A percentile compares a stretch with the other conserved stretches of the same genome.
Conservation (phyloP, 2,113 vertebrate species). For the Girardinichthys multiradiatus region DNA sequence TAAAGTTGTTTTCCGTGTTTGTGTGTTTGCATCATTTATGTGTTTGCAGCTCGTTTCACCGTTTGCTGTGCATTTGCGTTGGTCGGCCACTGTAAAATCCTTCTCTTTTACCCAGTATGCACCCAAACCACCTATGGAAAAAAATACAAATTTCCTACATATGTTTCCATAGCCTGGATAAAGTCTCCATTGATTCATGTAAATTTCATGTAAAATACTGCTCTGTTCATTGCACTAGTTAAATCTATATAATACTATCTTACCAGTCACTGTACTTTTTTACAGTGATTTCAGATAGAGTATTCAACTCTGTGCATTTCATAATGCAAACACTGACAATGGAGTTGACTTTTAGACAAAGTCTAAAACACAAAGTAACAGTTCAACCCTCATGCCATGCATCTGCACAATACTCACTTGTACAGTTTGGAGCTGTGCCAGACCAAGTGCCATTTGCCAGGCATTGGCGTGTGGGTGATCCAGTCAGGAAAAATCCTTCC, state of each 20-base stretch:
- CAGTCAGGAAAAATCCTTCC: conserved; percentile 92
- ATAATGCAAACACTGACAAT: not conserved
- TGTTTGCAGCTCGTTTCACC: too few relatives aligned
- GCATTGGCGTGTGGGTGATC: conserved; percentile 90
- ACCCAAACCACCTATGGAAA: not conserved
- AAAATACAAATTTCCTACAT: not conserved
- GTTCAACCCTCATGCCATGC: not conserved
- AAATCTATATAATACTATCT: not conserved
- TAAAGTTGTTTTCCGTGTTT: too few relatives aligned
- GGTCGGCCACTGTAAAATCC: too few relatives aligned
- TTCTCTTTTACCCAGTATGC: not conserved
- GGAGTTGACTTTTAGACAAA: not conserved
- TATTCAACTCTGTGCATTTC: conserved; percentile 3
- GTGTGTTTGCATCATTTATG: too few relatives aligned
- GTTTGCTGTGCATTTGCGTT: too few relatives aligned
- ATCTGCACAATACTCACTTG: conserved; percentile 83
- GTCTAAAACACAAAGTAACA: not conserved
- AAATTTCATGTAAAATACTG: not conserved
- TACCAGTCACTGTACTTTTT: not conserved
- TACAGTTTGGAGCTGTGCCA: conserved; percentile 92
- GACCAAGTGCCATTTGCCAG: conserved; percentile 97
- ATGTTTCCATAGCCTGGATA: not conserved
- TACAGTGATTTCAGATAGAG: conserved; percentile 7
- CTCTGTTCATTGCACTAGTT: too few relatives aligned
- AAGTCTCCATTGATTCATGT: not conserved